A percentile compares a stretch with the other conserved stretches of the same genome.
These are phyloP conservation scores for Lycocorax pyrrhopterus DNA, from an alignment of 2,113 vertebrate species.

Conservation along the genomic window DNA sequence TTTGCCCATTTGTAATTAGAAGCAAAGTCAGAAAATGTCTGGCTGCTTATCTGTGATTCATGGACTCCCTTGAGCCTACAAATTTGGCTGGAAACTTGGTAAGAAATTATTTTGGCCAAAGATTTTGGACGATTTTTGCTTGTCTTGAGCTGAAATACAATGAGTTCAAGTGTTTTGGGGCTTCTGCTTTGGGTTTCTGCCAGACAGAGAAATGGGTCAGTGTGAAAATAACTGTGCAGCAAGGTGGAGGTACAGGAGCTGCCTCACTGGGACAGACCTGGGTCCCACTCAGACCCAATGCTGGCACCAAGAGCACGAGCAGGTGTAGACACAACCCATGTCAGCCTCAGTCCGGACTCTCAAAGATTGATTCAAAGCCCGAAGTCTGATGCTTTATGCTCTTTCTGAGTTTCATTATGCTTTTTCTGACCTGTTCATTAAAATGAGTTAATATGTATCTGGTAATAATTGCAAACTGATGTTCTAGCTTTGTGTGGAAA, in stretches of 20 bases:
- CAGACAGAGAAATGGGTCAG: neutral
- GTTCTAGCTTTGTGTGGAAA: neutral
- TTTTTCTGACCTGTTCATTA: neutral
- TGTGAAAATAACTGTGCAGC: neutral
- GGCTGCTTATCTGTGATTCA: neutral
- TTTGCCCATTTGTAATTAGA: slow-evolving; percentile 19
- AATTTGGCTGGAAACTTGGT: slow-evolving; percentile 26
- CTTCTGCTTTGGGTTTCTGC: slow-evolving; percentile 38
- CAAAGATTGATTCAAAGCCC: neutral
- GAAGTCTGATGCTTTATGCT: neutral
- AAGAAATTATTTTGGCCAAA: slow-evolving; percentile 24
- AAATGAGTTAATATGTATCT: neutral
- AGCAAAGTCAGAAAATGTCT: neutral
- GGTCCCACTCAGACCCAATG: neutral
- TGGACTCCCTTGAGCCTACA: neutral
- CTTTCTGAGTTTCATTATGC: neutral
- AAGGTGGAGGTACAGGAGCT: neutral
- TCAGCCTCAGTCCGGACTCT: neutral
- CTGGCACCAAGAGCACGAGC: neutral
- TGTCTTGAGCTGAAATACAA: neutral
- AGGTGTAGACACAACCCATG: neutral
- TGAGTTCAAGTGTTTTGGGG: slow-evolving; percentile 5
- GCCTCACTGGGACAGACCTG: neutral
- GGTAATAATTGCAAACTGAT: neutral
- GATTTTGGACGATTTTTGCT: neutral